Evolutionary conservation across 2,113 vertebrate genomes (phyloP).

Genomic region (Scatophagus argus): DNA sequence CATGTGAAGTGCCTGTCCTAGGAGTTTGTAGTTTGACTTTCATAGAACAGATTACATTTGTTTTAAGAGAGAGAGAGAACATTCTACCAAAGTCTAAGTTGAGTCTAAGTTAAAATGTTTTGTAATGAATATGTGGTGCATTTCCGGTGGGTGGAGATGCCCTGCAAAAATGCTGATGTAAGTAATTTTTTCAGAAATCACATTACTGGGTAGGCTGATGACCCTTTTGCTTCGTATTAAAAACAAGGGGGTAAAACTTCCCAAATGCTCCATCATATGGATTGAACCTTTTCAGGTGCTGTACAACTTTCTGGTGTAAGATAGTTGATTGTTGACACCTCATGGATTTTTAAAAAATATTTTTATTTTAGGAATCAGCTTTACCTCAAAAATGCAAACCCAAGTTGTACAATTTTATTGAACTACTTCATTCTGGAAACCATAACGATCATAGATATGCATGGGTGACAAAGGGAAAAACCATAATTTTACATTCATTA

Average conservation of each 20-base stretch:
- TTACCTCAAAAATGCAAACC: neutral
- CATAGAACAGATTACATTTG: neutral
- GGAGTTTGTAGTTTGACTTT: neutral
- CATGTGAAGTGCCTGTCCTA: neutral
- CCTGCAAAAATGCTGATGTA: no score
- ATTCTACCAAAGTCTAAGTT: no score
- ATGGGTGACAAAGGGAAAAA: neutral
- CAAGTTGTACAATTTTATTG: neutral
- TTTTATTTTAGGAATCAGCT: neutral
- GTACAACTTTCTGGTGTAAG: no score
- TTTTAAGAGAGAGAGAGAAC: no score
- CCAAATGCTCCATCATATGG: neutral
- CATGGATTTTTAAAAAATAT: neutral
- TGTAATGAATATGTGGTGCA: neutral
- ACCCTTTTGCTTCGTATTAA: neutral
- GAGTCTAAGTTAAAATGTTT: neutral
- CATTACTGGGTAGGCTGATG: neutral
- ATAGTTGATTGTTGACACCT: no score
- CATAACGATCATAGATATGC: neutral
- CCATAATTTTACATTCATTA: neutral
- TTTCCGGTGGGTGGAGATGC: neutral
- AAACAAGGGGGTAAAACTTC: neutral
- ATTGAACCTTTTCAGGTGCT: no score
- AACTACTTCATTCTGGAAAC: neutral
- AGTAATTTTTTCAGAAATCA: neutral